These are phyloP conservation scores for Celastrina argiolus DNA, from an alignment of 2,888 invertebrate species.

Conservation along the genomic window DNA sequence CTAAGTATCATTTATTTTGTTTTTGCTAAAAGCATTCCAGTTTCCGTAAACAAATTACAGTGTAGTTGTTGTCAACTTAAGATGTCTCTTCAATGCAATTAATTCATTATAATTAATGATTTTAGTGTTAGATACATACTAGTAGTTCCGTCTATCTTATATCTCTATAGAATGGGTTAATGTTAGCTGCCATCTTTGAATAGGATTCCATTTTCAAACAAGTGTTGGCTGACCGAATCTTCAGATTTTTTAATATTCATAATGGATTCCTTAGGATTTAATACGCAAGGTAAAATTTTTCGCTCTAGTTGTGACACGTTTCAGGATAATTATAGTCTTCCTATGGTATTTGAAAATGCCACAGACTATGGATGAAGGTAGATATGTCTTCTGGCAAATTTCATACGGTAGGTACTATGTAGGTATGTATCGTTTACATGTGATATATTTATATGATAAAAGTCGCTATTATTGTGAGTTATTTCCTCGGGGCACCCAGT, in stretches of 20 bases:
- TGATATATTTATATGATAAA: too few species aligned
- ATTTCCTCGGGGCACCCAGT: too few species aligned
- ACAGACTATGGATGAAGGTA: background rate
- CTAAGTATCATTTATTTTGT: too few species aligned
- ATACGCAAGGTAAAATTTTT: background rate
- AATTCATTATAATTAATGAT: background rate
- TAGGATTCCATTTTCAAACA: background rate
- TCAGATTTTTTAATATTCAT: slow-evolving; percentile 3
- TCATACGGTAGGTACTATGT: too few species aligned
- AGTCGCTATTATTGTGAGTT: too few species aligned
- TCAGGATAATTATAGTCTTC: background rate
- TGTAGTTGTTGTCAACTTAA: too few species aligned
- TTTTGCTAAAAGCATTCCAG: too few species aligned
- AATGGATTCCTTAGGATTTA: background rate
- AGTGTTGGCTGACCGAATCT: background rate
- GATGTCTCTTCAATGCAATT: too few species aligned
- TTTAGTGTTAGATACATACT: too few species aligned
- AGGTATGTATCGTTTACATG: too few species aligned
- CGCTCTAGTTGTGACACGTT: slow-evolving; percentile 2
- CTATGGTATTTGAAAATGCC: background rate
- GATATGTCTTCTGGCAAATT: background rate
- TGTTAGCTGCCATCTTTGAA: background rate
- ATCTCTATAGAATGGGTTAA: background rate
- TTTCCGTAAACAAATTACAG: too few species aligned
- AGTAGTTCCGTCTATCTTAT: background rate